Conservation (phyloP, 1,140 invertebrate species). For the Argopecten irradians region DNA sequence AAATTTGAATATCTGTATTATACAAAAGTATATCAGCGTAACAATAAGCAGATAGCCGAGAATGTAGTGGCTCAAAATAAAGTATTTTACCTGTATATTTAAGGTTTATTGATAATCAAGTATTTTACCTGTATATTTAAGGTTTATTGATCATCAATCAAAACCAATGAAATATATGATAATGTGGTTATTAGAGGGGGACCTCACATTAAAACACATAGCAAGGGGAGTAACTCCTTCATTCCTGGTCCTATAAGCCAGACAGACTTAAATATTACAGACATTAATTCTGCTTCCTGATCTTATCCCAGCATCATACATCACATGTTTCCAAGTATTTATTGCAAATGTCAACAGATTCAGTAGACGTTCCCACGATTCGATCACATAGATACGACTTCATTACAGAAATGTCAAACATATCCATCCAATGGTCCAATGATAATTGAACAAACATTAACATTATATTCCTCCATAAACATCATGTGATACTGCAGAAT, state of each 20-base stretch:
- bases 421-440: not conserved
- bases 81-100: too few species aligned
- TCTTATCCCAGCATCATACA: not conserved
- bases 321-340: not conserved
- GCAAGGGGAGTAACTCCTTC: not conserved
- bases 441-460: not conserved
- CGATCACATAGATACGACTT: not conserved
- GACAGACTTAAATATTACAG: not conserved
- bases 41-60: too few species aligned
- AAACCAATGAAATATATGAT: too few species aligned
- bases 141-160: too few species aligned
- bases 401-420: not conserved
- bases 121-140: too few species aligned
- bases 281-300: not conserved
- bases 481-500: not conserved
- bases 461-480: not conserved
- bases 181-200: too few species aligned
- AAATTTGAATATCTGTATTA: too few species aligned
- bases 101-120: too few species aligned
- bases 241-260: not conserved
- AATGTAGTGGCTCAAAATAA: too few species aligned
- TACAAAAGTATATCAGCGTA: too few species aligned
- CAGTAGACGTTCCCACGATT: conserved; percentile 20
- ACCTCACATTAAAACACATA: too few species aligned
- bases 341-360: not conserved